Conservation (phyloP, 2,113 vertebrate species). For the Gasterosteus aculeatus region DNA sequence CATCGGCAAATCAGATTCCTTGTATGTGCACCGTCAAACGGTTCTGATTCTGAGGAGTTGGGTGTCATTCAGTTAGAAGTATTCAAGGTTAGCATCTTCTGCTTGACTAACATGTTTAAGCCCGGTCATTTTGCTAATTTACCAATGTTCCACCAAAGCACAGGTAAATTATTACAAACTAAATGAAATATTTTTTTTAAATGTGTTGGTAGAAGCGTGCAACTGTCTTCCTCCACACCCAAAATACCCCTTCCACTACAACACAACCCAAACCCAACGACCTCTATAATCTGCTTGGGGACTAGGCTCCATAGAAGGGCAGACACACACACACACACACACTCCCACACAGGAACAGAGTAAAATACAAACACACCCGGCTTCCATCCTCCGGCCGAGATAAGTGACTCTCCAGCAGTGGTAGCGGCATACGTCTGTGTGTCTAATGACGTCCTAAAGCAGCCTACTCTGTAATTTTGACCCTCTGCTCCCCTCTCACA, state of each 20-base stretch:
- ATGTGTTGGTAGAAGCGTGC: neutral
- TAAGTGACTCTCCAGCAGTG: constrained; percentile 65
- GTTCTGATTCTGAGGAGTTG: neutral
- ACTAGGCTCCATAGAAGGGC: constrained; percentile 29
- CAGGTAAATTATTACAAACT: neutral
- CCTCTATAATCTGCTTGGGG: constrained; percentile 67
- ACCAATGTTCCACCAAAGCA: neutral
- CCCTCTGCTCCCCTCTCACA: constrained; percentile 61
- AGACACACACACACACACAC: constrained; percentile 19
- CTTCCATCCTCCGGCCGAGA: constrained; percentile 52
- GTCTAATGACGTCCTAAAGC: constrained; percentile 68
- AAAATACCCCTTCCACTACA: constrained; percentile 42
- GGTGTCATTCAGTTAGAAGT: constrained; percentile 12
- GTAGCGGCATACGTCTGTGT: constrained; percentile 62
- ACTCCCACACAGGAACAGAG: constrained; percentile 23
- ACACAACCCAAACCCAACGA: constrained; percentile 41
- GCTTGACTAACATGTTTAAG: too few relatives aligned
- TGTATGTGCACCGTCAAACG: too few relatives aligned
- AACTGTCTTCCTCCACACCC: constrained; percentile 3
- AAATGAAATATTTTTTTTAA: neutral
- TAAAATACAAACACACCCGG: constrained; percentile 64
- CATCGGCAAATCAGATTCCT: too few relatives aligned
- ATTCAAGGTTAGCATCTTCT: constrained; percentile 19
- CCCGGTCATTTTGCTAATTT: neutral
- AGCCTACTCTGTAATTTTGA: constrained; percentile 75